Base-by-base conservation (phyloP, 2,888 invertebrate species). In the Cryptosula pallasiana region DNA sequence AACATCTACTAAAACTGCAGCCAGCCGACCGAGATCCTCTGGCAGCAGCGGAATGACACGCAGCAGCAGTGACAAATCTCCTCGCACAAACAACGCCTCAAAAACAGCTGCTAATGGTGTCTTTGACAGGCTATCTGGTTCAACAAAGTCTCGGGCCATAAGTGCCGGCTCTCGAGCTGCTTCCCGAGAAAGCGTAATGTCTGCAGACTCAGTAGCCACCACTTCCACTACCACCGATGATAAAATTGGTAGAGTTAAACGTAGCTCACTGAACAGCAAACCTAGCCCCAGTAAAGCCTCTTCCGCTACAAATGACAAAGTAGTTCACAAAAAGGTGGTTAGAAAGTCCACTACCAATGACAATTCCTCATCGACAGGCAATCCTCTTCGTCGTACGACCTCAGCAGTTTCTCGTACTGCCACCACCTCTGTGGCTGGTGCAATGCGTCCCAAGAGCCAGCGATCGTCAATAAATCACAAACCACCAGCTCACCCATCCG, bases 181-280 rank as follows among this genome's bases (percentile, higher is more conserved):
- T 3, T 70, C 70, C 2, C 70, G 63, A 32, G 63, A 63, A 63
- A 63, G 63, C 27, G 63, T 63, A 13, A 63, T 20, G 27, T 63
- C 63, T 9, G 9, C 27, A 32, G 63, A 63, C n/a, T 63, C 63
- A 5, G 63, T 63, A 32, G 63, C 63, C 9, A 29, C 63, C 13
- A 27, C 25, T 25, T 25, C 32, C 3, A 63, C 63, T 25, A 20
- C 13, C 27, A 63, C 20, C 32, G 63, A 63, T 2, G 63, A 63
- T 5, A 63, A 63, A 34, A n/a, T 23, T 57, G 63, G 25, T 13
- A 63, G 32, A 32, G 63, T 63, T 32, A 63, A 63, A 32, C 27
- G 63, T 13, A 9, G 5, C 32, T 63, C 63, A 16, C 34, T 63
- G 5, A 63, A 63, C 63, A 63, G 63, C n/a, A 20, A 27, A 63